These are phyloP conservation scores for Drosophila pruinosa DNA, from an alignment of 1,140 invertebrate species.

Conservation along the genomic window DNA sequence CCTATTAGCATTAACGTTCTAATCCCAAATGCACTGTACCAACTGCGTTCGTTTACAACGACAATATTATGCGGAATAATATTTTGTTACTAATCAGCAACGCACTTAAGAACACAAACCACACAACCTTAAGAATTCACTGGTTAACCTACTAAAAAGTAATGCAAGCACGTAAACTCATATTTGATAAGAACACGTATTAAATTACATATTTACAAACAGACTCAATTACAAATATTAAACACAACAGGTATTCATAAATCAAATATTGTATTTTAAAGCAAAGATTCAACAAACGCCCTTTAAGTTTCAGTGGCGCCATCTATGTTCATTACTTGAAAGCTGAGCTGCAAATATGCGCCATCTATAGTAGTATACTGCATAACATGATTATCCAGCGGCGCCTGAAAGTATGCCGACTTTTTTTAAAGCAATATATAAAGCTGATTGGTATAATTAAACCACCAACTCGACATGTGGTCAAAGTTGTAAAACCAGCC, in stretches of 20 bases:
- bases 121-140: background rate
- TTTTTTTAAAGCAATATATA: background rate
- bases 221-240: background rate
- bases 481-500: background rate
- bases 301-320: background rate
- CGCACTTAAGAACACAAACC: background rate
- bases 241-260: background rate
- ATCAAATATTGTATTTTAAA: background rate
- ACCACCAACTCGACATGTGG: background rate
- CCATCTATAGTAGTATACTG: background rate
- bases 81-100: background rate
- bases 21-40: background rate
- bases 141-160: background rate
- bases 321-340: background rate
- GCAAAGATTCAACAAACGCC: background rate
- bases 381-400: background rate
- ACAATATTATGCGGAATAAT: background rate
- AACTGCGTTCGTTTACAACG: background rate
- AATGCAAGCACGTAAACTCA: background rate
- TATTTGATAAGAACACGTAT: background rate
- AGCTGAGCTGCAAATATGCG: background rate
- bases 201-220: background rate
- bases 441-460: slow-evolving; percentile 8
- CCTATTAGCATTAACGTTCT: slow-evolving; percentile 16
- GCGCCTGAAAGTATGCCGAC: slow-evolving; percentile 13